These are phyloP conservation scores for Watsonalla cultraria DNA, from an alignment of 2,888 invertebrate genomes.

Conservation along the genomic window DNA sequence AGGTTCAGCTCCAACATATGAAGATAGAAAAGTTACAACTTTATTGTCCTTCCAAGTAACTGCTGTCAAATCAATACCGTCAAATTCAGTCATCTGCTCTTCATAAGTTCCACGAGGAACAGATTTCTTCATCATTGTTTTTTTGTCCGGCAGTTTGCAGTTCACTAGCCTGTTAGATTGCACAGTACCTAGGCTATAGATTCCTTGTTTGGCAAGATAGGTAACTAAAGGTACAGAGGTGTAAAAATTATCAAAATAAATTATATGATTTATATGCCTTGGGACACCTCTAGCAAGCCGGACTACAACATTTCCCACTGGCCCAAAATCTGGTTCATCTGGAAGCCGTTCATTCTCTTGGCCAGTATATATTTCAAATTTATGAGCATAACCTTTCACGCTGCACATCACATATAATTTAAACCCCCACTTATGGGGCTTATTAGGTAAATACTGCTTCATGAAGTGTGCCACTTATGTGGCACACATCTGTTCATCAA, in stretches of 20 bases:
- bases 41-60: constrained; percentile 43
- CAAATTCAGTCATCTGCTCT: constrained; percentile 22
- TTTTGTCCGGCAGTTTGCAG: constrained; percentile 31
- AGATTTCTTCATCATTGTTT: constrained; percentile 27
- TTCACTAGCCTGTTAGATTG: constrained; percentile 26
- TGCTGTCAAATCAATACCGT: constrained; percentile 26
- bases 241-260: constrained; percentile 29
- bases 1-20: constrained; percentile 37
- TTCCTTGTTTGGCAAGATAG: constrained; percentile 28
- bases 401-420: constrained; percentile 20
- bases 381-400: neutral
- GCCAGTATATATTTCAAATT: constrained; percentile 13
- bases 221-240: constrained; percentile 26
- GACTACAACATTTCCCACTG: constrained; percentile 27
- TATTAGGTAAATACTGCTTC: constrained; percentile 21
- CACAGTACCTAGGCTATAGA: constrained; percentile 27
- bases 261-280: constrained; percentile 28
- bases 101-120: constrained; percentile 29
- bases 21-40: constrained; percentile 34
- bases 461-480: constrained; percentile 12
- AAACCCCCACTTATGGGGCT: no score
- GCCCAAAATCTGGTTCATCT: constrained; percentile 31
- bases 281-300: constrained; percentile 27
- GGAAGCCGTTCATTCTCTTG: constrained; percentile 21
- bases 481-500: constrained; percentile 17